Base-by-base conservation (phyloP, 2,888 invertebrate species). In the Anarsia innoxiella region DNA sequence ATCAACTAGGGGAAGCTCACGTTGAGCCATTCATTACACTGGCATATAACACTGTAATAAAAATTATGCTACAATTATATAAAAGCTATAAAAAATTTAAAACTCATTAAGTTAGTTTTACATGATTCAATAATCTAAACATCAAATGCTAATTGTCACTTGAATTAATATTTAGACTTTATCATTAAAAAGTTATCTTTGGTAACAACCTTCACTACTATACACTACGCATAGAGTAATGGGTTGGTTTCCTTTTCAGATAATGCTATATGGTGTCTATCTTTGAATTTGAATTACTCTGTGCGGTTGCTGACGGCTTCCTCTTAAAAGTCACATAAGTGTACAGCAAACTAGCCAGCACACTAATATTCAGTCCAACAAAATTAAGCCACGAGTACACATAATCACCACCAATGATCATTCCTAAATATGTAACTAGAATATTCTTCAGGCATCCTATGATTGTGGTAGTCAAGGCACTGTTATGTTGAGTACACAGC, bases 361-460 rank as follows among this genome's bases (percentile, higher is more conserved):
- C 93, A 86, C 97, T 97, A 34, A 99, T 91, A 80, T 99, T 99
- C 37, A 99, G 89, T 11, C 99, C 99, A 43, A 96, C 87, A 80
- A 99, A 99, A 75, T 99, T 99, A 23, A 94, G 86, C 90, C 91
- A 91, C 1, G 94, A 93, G 74, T 97, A 99, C 42, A 97, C 90
- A 76, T 99, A 99, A 75, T 99, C 99, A 9, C 98, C 99, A 29
- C 98, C 99, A 39, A 99, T 93, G 28, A 97, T 90, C 98, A 99
- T 99, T 15, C 99, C 99, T 46, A 97, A 86, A 78, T 99, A 99
- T 1, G 99, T 99, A 2, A 99, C 95, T 52, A 96, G 89, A 52
- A 99, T 94, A 80, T 99, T 99, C 86, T 99, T 99, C 37, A 99
- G 87, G 62, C 99, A 98, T 3, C 99, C 99, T 49, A 99, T 95